Evolutionary conservation across 2,113 vertebrate genomes (phyloP), one percentile per base, ranked within the genome.

Genomic region (Peucedramus taeniatus): DNA sequence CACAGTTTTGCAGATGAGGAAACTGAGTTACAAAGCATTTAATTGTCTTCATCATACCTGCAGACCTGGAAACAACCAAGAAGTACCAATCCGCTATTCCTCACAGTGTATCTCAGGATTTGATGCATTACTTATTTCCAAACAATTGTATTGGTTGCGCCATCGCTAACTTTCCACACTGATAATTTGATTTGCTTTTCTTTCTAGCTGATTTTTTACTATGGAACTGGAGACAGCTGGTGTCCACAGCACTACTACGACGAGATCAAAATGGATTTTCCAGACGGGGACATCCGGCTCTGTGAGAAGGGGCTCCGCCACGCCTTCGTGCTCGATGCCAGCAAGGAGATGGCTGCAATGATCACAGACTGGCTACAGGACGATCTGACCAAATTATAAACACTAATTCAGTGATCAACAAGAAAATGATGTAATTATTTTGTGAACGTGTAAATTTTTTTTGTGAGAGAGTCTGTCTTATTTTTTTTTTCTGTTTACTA

Each of bases 161-260:
- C 22, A 19, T n/a, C n/a, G 15, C 17, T 53, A 61, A 33, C n/a
- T 88, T 77, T 84, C 93, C 59, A 94, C 35, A 39, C 54, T 89
- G 68, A 83, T 28, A 16, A 18, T 84, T 88, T 87, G 27, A 47
- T 92, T 21, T 86, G 28, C 57, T 96, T 93, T 97, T 45, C 53
- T 84, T 98, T 98, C 57, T 86, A 99, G 99, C 98, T 99, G 26
- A 98, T 98, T 57, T 99, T 99, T 97, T 99, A 99, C 91, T 99
- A 99, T 27, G 99, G 99, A 40, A 95, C 97, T 7, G 83, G 76
- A 53, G 99, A 99, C 95, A 74, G 72, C 68, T 99, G 99, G 99
- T 99, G 99, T 80, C 99, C 99, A 7, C 95, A 97, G 51, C 89
- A 98, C 45, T 99, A 98, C 93, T 99, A 99, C 13, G 98, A 99